Percentiles rank a stretch among this genome's conserved stretches.
phyloP scores from a whole-genome alignment of 2,797 vertebrate species.

The Molossus alvarezi region DNA sequence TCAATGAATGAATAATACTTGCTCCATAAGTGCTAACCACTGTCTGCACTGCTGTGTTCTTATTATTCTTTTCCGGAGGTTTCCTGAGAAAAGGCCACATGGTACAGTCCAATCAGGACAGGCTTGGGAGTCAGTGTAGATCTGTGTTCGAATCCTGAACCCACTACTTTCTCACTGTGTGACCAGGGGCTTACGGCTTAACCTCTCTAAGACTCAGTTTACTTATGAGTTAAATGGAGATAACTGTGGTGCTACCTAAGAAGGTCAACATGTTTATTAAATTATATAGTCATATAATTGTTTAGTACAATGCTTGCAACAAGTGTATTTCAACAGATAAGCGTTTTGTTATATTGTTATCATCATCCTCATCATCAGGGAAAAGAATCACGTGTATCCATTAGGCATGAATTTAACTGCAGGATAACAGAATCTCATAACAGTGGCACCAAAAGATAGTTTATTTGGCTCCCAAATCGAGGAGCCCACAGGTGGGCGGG shows the following conservation, averaged over 20 bases:
- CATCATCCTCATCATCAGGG: background rate
- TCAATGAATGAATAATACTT: background rate
- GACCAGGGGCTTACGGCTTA: background rate
- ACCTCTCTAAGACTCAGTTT: background rate
- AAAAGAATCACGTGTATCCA: background rate
- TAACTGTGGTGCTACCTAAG: background rate
- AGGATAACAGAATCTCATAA: background rate
- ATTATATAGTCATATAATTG: background rate
- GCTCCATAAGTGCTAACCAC: too few relatives aligned
- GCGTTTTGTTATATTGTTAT: too few relatives aligned
- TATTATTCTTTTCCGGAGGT: background rate
- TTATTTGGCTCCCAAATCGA: background rate
- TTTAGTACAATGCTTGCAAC: background rate
- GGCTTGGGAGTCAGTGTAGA: background rate
- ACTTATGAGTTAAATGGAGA: background rate
- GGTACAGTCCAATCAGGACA: background rate
- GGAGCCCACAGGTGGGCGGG: background rate
- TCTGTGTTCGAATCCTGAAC: background rate
- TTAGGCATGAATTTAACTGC: background rate
- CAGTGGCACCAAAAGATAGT: background rate
- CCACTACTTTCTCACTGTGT: too few relatives aligned
- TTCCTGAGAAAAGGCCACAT: background rate
- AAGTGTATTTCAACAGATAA: background rate
- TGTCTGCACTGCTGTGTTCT: background rate
- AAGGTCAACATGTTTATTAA: background rate